Evolutionary conservation across 1,140 invertebrate genomes (phyloP), one percentile per base, ranked within the genome.

Genomic region (Drosophila littoralis): DNA sequence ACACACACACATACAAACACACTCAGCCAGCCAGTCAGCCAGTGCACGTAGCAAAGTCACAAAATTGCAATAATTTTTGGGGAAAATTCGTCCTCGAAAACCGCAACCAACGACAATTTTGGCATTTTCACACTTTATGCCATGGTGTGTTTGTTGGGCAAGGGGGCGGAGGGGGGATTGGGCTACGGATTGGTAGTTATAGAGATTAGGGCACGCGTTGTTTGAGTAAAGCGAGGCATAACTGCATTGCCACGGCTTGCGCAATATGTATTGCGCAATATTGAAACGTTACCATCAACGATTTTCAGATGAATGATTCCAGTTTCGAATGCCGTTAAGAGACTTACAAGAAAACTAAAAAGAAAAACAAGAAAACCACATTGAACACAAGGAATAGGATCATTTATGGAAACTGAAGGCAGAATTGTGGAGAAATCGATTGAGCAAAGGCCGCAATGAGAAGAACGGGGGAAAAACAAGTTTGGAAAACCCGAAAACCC

Each of bases 31-130:
- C n/a, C 33, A 52, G n/a, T 6, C 12, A 35, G 55, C 67, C 77
- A 75, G 65, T 86, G 52, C 83, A 88, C 82, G 82, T 86, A 82
- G 75, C 54, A 76, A 70, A 88, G 76, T 86, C 76, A 79, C 65
- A 86, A 74, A 88, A 86, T 86, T 86, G 83, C 83, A 88, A 88
- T 88, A 79, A 82, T 86, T 88, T 81, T 81, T 60, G 40, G 46
- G 46, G 48, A 67, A 70, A 55, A 67, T 70, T 66, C 74, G 68
- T 76, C 63, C 69, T 77, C 64, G 71, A 75, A 80, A 86, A 82
- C 83, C 83, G 72, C 82, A 86, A 74, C 65, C 72, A 79, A 79
- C 79, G 83, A 86, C 82, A 86, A 86, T 86, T 86, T 81, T 82
- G 81, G 75, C 79, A 86, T 82, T 86, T 86, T 86, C 82, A 86